A percentile compares a stretch with the other conserved stretches of the same genome.
phyloP scores from a whole-genome alignment of 2,113 vertebrate genomes.

The Ictidomys tridecemlineatus region DNA sequence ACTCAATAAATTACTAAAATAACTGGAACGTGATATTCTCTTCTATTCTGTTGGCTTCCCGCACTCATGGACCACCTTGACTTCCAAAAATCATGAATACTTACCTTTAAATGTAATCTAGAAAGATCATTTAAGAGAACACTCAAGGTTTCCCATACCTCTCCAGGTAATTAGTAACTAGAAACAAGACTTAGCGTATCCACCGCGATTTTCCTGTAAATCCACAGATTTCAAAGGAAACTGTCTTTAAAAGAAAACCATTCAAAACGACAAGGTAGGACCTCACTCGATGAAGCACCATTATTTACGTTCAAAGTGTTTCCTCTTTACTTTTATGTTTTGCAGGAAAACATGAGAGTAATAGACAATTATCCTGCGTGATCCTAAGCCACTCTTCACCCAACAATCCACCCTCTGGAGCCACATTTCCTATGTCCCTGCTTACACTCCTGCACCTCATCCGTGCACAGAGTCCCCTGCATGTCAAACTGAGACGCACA shows the following conservation, averaged over 20 bases:
- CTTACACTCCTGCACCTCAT: background rate
- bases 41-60: background rate
- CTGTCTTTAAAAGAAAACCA: background rate
- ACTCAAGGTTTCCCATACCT: background rate
- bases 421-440: fast-evolving
- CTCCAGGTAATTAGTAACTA: constrained; percentile 28
- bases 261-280: background rate
- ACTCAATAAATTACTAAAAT: too few relatives aligned
- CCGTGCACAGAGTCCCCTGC: background rate
- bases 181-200: constrained; percentile 17
- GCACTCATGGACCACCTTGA: background rate
- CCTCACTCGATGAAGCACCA: background rate
- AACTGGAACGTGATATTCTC: background rate
- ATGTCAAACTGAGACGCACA: background rate
- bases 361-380: background rate
- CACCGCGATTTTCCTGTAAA: background rate
- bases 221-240: background rate
- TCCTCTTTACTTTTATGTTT: background rate
- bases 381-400: background rate
- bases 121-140: background rate
- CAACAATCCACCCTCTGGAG: background rate
- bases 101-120: background rate
- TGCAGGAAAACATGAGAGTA: background rate
- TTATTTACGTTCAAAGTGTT: background rate
- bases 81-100: background rate